Percentiles rank a stretch among this genome's conserved stretches.
Evolutionary conservation across 2,888 invertebrate genomes (phyloP).

Genomic region (Nomada hirtipes): DNA sequence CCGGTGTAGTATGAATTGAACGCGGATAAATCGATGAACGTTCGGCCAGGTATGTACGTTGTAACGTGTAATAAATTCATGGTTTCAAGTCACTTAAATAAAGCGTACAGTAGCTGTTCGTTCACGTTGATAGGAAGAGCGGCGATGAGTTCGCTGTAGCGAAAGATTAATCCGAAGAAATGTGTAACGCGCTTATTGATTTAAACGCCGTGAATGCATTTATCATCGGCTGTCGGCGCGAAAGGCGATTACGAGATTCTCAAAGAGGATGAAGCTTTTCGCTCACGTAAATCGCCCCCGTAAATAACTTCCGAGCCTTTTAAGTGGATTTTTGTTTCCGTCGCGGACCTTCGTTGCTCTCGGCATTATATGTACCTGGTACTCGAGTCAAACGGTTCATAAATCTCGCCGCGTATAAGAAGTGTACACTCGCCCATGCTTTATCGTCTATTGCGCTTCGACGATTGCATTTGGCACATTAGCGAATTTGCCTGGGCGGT

Average conservation of each 20-base stretch:
- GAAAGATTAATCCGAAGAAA: slow-evolving; percentile 19
- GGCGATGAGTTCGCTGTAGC: background rate
- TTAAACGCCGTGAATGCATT: slow-evolving; percentile 22
- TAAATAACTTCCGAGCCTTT: slow-evolving; percentile 43
- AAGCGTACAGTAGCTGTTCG: background rate
- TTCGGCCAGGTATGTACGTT: slow-evolving; percentile 3
- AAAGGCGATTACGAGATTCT: slow-evolving; percentile 30
- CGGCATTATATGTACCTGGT: background rate
- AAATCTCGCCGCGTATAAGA: background rate
- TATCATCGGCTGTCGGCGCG: slow-evolving; percentile 37
- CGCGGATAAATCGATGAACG: slow-evolving; percentile 27
- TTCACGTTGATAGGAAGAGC: background rate
- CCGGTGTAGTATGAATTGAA: slow-evolving; percentile 13
- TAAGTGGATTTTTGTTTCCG: slow-evolving; percentile 25
- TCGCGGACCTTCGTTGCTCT: background rate
- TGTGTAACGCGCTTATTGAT: slow-evolving; percentile 35
- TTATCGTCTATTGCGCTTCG: background rate
- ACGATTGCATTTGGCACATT: background rate
- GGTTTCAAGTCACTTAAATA: background rate
- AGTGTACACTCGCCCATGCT: background rate
- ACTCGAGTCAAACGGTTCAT: background rate
- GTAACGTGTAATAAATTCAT: slow-evolving; percentile 49
- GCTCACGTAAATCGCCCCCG: background rate
- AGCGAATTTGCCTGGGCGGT: background rate
- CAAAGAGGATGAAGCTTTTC: slow-evolving; percentile 9